Evolutionary conservation across 2,888 invertebrate genomes (phyloP), one percentile per base, ranked within the genome.

Genomic region (Pinctada fucata): DNA sequence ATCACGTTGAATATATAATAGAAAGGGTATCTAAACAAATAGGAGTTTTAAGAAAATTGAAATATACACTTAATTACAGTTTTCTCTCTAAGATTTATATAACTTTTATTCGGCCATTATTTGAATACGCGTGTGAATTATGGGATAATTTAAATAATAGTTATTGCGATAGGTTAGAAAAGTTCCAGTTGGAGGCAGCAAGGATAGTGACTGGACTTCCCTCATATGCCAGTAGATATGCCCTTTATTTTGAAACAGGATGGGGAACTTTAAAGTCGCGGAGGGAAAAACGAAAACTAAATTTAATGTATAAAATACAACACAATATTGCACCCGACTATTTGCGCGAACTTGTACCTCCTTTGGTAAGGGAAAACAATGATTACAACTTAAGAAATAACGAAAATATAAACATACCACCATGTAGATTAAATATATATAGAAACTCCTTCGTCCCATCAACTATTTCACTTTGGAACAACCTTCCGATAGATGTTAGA

Each of bases 51-150:
- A 48, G 78, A 48, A 78, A 73, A 73, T 51, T 78, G 13, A 78
- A 78, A 68, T 78, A 47, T 58, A 52, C 47, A 4, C 8, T 78
- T 10, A 67, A 68, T 63, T 68, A 52, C 47, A 16, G 13, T 45
- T 48, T 63, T 50, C 16, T 78, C 2, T 66, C 49, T 58, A 72
- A 68, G 66, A 45, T 67, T 3, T 72, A 67, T 67, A 72, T 58
- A 5, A 13, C n/a, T 52, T 72, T 71, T 16, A 66, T 73, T 6
- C 50, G 67, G 49, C 72, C 72, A 16, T 16, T 67, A 2, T 67
- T 73, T 0, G 75, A 75, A 69, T 75, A 75, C 58, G 67, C 52
- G n/a, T 68, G 52, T n/a, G 68, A 75, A 47, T 50, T 75, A n/a
- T 75, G 75, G 75, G 47, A 68, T 68, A 47, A 68, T 6, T 69